Conservation (phyloP, 2,797 vertebrate species). For the Tiaroga cobitis region DNA sequence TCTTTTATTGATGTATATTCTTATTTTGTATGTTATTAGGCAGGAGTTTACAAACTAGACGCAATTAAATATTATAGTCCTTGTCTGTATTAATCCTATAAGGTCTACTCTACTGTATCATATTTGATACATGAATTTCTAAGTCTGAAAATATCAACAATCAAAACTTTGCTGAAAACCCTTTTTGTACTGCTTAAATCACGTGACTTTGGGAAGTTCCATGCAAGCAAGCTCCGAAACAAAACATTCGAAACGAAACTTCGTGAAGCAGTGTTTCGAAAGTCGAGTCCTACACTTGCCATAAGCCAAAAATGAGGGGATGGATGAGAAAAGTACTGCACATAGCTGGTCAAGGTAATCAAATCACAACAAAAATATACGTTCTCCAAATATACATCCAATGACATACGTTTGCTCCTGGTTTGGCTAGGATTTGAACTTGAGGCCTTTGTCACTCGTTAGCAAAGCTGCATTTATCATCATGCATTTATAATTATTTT, state of each 20-base stretch:
- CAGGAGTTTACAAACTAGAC: not conserved
- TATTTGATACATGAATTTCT: not conserved
- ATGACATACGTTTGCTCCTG: not conserved
- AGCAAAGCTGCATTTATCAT: not conserved
- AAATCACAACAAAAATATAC: not conserved
- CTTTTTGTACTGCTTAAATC: not conserved
- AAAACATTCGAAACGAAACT: not conserved
- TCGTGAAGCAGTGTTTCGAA: not conserved
- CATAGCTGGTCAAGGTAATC: not conserved
- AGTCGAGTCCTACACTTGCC: not conserved
- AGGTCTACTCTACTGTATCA: not conserved
- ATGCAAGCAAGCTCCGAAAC: not conserved
- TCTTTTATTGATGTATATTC: not conserved
- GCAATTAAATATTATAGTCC: not conserved
- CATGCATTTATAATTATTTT: not conserved
- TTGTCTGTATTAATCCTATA: not conserved
- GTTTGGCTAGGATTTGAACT: not conserved
- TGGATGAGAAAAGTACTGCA: not conserved
- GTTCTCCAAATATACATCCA: not conserved
- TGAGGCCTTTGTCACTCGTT: not conserved
- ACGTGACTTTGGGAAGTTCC: not conserved
- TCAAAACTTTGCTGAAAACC: not conserved
- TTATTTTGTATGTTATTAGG: not conserved
- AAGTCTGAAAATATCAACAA: not conserved
- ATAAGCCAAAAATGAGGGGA: not conserved